A percentile compares a stretch with the other conserved stretches of the same genome.
Evolutionary conservation across 2,797 vertebrate genomes (phyloP).

Genomic region (Glyptemys insculpta): DNA sequence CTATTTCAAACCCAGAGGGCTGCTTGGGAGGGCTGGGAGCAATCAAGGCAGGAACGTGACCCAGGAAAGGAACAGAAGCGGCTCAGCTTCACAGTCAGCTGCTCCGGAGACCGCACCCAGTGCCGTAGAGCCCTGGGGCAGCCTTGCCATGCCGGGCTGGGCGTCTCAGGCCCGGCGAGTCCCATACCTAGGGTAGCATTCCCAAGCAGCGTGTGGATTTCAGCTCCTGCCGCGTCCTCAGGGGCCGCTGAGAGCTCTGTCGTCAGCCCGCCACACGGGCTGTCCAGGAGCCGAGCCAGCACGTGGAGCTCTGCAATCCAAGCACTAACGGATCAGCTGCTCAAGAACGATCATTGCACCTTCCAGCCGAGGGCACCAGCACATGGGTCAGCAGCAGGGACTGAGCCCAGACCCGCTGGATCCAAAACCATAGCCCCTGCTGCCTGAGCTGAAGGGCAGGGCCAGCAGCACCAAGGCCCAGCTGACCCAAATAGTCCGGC

Average conservation of each 20-base stretch:
- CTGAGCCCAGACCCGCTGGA: too few species aligned
- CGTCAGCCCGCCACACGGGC: not conserved
- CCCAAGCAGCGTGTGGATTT: not conserved
- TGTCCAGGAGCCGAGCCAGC: not conserved
- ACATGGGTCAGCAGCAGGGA: too few species aligned
- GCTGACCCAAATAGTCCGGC: too few species aligned
- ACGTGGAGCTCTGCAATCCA: not conserved
- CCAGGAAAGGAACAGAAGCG: not conserved
- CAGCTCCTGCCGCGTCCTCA: not conserved
- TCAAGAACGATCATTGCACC: not conserved
- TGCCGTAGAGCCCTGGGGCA: too few species aligned
- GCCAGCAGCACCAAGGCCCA: too few species aligned
- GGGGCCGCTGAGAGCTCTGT: not conserved
- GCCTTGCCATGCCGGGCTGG: too few species aligned
- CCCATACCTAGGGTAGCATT: not conserved
- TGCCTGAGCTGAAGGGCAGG: too few species aligned
- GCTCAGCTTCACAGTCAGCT: not conserved
- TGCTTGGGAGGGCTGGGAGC: not conserved
- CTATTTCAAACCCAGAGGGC: not conserved
- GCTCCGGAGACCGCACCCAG: not conserved
- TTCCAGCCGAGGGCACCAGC: not conserved
- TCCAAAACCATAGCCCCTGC: too few species aligned
- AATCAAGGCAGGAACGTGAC: not conserved
- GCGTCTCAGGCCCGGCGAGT: not conserved
- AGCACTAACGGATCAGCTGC: not conserved